Evolutionary conservation across 2,888 invertebrate genomes (phyloP), one percentile per base, ranked within the genome.

Genomic region (Pandemis cinnamomeana): DNA sequence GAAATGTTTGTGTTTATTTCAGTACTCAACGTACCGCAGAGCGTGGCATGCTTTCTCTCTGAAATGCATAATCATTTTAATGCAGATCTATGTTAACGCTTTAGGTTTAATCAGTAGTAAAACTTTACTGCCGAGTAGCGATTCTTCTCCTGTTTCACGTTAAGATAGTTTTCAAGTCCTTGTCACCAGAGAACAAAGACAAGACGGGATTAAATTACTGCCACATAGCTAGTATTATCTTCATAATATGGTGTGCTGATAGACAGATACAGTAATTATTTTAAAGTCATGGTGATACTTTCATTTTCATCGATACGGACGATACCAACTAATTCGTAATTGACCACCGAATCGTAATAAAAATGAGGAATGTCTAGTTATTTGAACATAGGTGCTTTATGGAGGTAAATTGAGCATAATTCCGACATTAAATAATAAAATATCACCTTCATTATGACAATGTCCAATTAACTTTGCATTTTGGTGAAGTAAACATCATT

Each of bases 321-420:
- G 53, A 51, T 41, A 61, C 55, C 53, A 44, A 11, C 55, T 46
- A 46, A 63, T 71, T n/a, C 62, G 11, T 55, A 71, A 71, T 64
- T 71, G 10, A 36, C 64, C 55, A 55, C 36, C 55, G 55, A 48
- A 64, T 10, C 53, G 63, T 51, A 63, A 55, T 64, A 46, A 64
- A 68, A 55, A 63, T 71, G 36, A 64, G 44, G 6, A 71, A 55
- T 55, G 36, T 64, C 62, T 64, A 64, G 71, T 71, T 64, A 64
- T 71, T 71, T 58, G 46, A 15, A 64, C 27, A 71, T 10, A n/a
- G 55, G 55, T 64, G 55, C 15, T 71, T 64, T 71, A 63, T 71
- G 55, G 36, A 27, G 6, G 62, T 10, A 71, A 60, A 64, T 55
- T 36, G 41, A 44, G n/a, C 64, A 55, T 71, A 64, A 64, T 64